These are phyloP conservation scores for Drosophila equinoxialis DNA, from an alignment of 1,140 invertebrate genomes.

Conservation along the genomic window DNA sequence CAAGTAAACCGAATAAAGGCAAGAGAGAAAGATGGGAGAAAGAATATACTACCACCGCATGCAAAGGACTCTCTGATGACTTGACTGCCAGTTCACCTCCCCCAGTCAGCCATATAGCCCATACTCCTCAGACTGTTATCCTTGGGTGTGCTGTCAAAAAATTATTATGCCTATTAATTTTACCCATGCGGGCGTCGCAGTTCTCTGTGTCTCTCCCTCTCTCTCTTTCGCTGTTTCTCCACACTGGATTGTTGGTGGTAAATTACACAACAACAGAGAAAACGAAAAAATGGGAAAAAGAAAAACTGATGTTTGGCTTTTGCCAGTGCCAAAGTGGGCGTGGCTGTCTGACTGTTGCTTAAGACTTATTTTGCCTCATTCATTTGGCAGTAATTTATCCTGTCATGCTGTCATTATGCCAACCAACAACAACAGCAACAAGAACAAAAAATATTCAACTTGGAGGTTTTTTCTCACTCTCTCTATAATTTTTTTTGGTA, in stretches of 20 bases:
- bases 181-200: constrained; percentile 67
- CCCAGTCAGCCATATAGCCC: neutral
- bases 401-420: constrained; percentile 83
- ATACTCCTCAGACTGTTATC: constrained; percentile 61
- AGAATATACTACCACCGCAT: constrained; percentile 44
- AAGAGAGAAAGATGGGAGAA: neutral
- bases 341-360: constrained; percentile 55
- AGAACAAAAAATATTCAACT: constrained; percentile 54
- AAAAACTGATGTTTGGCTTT: constrained; percentile 79
- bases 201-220: neutral
- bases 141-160: constrained; percentile 83
- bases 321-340: constrained; percentile 69
- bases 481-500: neutral
- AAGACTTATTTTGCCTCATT: constrained; percentile 81
- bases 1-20: constrained; percentile 33
- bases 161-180: constrained; percentile 83
- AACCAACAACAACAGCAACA: constrained; percentile 51
- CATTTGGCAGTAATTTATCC: constrained; percentile 83
- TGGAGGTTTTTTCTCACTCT: constrained; percentile 22
- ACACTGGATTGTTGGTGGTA: constrained; percentile 60
- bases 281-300: constrained; percentile 19
- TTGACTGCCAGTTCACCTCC: constrained; percentile 52
- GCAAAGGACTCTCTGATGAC: constrained; percentile 67
- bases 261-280: constrained; percentile 67
- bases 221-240: neutral